Percentiles rank a stretch among this genome's conserved stretches.
Evolutionary conservation across 2,797 vertebrate genomes (phyloP).

Genomic region (Novumbra hubbsi): DNA sequence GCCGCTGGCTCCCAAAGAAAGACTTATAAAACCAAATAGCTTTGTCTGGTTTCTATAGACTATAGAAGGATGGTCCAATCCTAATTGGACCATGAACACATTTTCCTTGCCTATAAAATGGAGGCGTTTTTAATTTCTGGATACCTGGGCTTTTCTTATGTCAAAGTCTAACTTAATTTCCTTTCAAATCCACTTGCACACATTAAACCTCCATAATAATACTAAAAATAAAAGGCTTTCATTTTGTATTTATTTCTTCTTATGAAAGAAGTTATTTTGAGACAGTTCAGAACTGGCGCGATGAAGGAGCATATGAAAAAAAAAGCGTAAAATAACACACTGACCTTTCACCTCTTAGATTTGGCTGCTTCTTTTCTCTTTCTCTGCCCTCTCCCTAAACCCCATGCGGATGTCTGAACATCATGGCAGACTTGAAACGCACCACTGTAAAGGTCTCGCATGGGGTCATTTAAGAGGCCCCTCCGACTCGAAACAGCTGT

Average conservation of each 20-base stretch:
- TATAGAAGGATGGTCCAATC: conserved; percentile 29
- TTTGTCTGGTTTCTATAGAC: conserved; percentile 32
- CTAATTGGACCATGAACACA: conserved; percentile 40
- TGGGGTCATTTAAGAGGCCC: conserved; percentile 52
- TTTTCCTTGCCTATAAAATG: conserved; percentile 47
- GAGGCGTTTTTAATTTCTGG: conserved; percentile 31
- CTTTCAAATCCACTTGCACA: conserved; percentile 40
- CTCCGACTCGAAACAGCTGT: conserved; percentile 60
- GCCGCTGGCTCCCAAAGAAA: conserved; percentile 18
- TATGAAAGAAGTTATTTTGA: conserved; percentile 19
- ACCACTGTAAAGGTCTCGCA: conserved; percentile 44
- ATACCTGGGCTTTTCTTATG: conserved; percentile 34
- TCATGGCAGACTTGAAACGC: conserved; percentile 36
- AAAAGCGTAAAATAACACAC: conserved; percentile 47
- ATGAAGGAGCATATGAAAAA: conserved; percentile 32
- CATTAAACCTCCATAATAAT: conserved; percentile 38
- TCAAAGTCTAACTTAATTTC: conserved; percentile 50
- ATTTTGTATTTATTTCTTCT: conserved; percentile 25
- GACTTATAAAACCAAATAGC: conserved; percentile 33
- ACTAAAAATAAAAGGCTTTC: conserved; percentile 40
- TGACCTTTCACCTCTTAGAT: conserved; percentile 47
- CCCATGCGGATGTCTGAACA: conserved; percentile 32
- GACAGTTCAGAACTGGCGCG: conserved; percentile 35
- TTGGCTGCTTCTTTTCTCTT: conserved; percentile 27
- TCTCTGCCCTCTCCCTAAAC: conserved; percentile 22